Evolutionary conservation across 1,140 invertebrate genomes (phyloP).

Genomic region (Sinonovacula constricta): DNA sequence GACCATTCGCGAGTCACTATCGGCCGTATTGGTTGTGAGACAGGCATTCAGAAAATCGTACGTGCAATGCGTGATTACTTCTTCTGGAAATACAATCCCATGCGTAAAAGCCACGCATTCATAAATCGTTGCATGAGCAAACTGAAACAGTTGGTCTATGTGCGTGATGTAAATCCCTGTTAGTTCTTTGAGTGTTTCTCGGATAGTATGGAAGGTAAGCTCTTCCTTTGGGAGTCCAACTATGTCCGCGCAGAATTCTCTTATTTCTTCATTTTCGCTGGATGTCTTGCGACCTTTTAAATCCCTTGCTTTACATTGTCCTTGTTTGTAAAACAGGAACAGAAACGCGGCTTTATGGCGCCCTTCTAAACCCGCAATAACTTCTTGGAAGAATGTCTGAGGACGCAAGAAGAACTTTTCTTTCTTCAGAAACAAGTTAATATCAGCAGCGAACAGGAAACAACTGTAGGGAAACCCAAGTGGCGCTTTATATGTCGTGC

Average conservation of each 20-base stretch:
- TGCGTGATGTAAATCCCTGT: not conserved
- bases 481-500: not conserved
- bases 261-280: not conserved
- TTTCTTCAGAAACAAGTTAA: not conserved
- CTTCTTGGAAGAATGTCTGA: not conserved
- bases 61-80: not conserved
- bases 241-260: not conserved
- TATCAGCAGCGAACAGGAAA: not conserved
- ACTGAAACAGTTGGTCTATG: not conserved
- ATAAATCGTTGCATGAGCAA: not conserved
- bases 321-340: not conserved
- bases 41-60: not conserved
- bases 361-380: not conserved
- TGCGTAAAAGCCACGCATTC: not conserved
- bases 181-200: not conserved
- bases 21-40: not conserved
- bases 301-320: not conserved
- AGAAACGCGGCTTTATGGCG: not conserved
- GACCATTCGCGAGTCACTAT: not conserved
- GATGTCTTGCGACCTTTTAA: not conserved
- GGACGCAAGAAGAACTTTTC: not conserved
- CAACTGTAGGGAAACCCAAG: not conserved
- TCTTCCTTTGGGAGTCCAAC: not conserved
- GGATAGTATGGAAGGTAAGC: not conserved
- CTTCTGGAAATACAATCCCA: not conserved